phyloP scores from a whole-genome alignment of 2,113 vertebrate genomes.

The Dendropsophus ebraccatus region DNA sequence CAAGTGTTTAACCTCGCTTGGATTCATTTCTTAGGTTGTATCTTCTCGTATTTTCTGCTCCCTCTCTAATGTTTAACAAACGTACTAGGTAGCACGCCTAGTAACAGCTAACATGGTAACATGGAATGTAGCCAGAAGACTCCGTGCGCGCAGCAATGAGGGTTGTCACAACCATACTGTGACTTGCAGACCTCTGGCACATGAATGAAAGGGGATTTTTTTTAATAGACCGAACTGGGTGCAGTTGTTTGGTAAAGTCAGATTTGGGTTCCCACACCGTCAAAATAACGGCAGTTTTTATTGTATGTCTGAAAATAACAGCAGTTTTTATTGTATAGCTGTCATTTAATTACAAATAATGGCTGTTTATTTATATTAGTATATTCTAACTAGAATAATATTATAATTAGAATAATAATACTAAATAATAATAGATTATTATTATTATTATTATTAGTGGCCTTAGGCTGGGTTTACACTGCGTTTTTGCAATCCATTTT shows the following conservation, averaged over 20 bases:
- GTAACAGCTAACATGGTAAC: conserved; percentile 44
- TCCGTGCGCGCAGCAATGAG: conserved; percentile 1
- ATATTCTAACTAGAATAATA: too few relatives aligned
- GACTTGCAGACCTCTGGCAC: not conserved
- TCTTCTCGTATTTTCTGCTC: not conserved
- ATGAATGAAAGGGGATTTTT: not conserved
- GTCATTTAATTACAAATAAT: too few relatives aligned
- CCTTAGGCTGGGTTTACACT: too few relatives aligned
- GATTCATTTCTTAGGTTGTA: not conserved
- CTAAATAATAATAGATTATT: too few relatives aligned
- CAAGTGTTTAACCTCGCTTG: not conserved
- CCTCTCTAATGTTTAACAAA: conserved; percentile 23
- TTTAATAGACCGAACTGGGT: not conserved
- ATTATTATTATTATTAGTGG: too few relatives aligned
- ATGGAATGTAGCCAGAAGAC: conserved; percentile 25
- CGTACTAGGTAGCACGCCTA: not conserved
- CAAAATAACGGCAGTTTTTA: too few relatives aligned
- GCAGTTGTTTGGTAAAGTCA: not conserved
- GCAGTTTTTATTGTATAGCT: too few relatives aligned
- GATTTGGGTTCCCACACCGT: not conserved
- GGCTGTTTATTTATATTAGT: too few relatives aligned
- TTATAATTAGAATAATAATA: too few relatives aligned
- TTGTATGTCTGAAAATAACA: too few relatives aligned
- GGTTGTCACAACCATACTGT: not conserved
- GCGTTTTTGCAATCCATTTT: too few relatives aligned